Percentiles rank a stretch among this genome's conserved stretches.
Evolutionary conservation across 2,797 vertebrate genomes (phyloP).

Genomic region (Netta rufina): DNA sequence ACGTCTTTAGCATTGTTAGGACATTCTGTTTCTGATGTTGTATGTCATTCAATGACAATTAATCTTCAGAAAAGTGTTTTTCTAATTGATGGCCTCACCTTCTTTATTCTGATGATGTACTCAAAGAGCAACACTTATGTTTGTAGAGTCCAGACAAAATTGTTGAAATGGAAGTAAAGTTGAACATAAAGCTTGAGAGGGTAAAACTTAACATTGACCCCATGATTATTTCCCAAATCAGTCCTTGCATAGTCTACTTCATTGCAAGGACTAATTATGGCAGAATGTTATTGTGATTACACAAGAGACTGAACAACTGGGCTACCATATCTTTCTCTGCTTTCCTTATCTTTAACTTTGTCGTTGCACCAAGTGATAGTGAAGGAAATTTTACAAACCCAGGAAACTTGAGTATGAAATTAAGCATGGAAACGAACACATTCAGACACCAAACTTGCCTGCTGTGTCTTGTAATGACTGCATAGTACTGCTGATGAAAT

Average conservation of each 20-base stretch:
- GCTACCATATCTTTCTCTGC: neutral
- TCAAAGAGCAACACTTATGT: constrained; percentile 1
- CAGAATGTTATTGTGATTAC: neutral
- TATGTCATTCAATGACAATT: constrained; percentile 33
- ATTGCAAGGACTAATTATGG: neutral
- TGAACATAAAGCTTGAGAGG: neutral
- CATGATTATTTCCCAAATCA: neutral
- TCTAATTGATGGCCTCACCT: constrained; percentile 54
- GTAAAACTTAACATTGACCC: neutral
- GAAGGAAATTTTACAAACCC: neutral
- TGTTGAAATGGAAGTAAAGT: neutral
- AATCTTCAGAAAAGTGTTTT: constrained; percentile 43
- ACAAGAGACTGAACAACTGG: neutral
- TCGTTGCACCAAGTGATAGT: neutral
- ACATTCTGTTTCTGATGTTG: constrained; percentile 38
- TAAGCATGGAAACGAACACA: neutral
- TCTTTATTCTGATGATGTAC: constrained; percentile 53
- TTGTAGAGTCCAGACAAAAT: neutral
- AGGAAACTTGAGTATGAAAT: neutral
- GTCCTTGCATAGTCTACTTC: neutral
- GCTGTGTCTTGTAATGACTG: neutral
- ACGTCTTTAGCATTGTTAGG: constrained; percentile 50
- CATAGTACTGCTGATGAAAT: neutral
- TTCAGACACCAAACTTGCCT: neutral
- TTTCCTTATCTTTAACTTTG: neutral